Evolutionary conservation across 2,113 vertebrate genomes (phyloP), one percentile per base, ranked within the genome.

Genomic region (Gobius niger): DNA sequence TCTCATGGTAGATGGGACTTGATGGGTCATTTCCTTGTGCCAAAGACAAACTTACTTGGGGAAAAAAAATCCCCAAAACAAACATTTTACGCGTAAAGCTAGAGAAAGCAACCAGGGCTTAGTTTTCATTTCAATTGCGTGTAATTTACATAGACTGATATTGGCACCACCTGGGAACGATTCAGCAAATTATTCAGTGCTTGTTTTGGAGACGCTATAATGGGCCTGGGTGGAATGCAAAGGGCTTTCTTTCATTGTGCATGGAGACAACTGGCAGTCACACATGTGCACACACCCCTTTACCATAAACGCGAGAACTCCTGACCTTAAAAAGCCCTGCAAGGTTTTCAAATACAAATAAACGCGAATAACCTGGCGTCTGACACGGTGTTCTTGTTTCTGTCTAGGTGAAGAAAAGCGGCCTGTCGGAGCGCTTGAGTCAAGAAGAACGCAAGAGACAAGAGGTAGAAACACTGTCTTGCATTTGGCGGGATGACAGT

Each of bases 401-500:
- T 83, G 3, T 77, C 49, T 63, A 99, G 97, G 97, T 98, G 11
- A 98, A 94, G 87, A 97, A 93, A 89, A 98, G 94, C 50, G 95
- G 95, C 8, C 70, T 95, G 10, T 94, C 86, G 6, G 94, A 95
- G 6, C 86, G 72, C 0, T 77, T 97, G 70, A 94, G 87, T 85
- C 94, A 94, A 78, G 97, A 99, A 47, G 96, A 98, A 71, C 95
- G 95, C 65, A 98, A 98, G 80, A 93, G 93, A 56, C 98, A 99
- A 86, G 97, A 99, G 95, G 98, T 99, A 93, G 63, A 51, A 73
- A 49, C 68, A 47, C 0, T 24, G 16, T 42, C 67, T 68, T 8
- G 24, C 9, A 47, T 42, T 49, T 44, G 16, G 7, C 63, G 34
- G 10, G 24, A 34, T 34, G 2, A 34, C 24, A 34, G 9, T 56